Base-by-base conservation (phyloP, 37 sponge, comb jelly and placozoan species). In the Halisarca cf. caerulea region DNA sequence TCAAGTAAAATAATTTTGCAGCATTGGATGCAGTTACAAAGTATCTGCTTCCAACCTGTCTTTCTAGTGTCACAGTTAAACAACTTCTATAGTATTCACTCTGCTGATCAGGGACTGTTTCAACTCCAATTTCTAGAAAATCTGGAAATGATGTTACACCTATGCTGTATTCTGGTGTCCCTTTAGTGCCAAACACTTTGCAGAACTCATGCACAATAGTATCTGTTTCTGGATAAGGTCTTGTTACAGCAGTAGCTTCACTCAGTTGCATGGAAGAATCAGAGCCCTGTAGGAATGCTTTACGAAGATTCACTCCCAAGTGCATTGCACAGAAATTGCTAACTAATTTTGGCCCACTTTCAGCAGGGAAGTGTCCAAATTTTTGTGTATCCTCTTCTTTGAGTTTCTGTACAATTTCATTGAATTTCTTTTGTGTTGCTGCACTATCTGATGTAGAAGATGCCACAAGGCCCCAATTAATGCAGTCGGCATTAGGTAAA, bases 361-460 rank as follows among this genome's bases (percentile, higher is more conserved):
- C 83, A 28, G 7, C 39, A 21, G 44, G 44, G 27, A 59, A 66
- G 27, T 71, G 62, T 20, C 88, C 88, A 83, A 62, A 88, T 35
- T 59, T 59, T 1, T 75, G 45, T 36, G 47, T 55, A 74, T 88
- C 88, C 18, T 74, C 79, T 37, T 74, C 77, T 62, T 53, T 82
- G 11, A 28, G 28, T 83, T 88, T 44, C 33, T 88, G 70, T 38
- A 88, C 53, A 0, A 88, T 59, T 77, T 82, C 71, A 51, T 88
- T 88, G 30, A 88, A 81, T 39, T 54, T 42, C 28, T 88, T 88
- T 61, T 88, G 88, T 27, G 88, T 78, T 72, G 83, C 27, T 38
- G 88, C 88, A 42, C 77, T 71, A 39, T 88, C 88, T 40, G 88
- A 82, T n/a, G 88, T 88, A 14, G 88, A 73, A 40, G 83, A 82